phyloP scores from a whole-genome alignment of 1,140 invertebrate genomes.

The Aphelinus atriplicis region DNA sequence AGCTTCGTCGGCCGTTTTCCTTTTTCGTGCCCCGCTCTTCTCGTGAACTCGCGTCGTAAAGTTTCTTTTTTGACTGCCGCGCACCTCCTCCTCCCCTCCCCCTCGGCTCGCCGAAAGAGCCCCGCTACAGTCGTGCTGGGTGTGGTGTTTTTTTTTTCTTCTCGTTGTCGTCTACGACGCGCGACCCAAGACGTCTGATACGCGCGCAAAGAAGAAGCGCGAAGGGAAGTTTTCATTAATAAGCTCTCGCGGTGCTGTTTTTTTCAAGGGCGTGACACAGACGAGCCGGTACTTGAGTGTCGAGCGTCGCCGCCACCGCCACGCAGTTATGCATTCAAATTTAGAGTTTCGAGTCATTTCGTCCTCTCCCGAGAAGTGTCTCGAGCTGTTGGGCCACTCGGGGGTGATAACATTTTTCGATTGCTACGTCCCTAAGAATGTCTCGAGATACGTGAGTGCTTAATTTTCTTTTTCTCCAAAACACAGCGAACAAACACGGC shows the following conservation, averaged over 20 bases:
- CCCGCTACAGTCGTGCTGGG: too few species aligned
- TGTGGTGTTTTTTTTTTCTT: background rate
- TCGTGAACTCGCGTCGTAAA: too few species aligned
- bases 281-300: background rate
- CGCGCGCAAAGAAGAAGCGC: background rate
- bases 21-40: background rate
- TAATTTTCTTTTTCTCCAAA: too few species aligned
- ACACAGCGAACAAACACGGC: too few species aligned
- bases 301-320: too few species aligned
- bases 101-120: background rate
- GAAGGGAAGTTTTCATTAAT: constrained; percentile 19
- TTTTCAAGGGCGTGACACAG: background rate
- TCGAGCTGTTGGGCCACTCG: too few species aligned
- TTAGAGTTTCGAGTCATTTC: too few species aligned
- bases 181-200: too few species aligned
- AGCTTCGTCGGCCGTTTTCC: background rate
- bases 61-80: background rate
- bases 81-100: background rate
- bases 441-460: too few species aligned
- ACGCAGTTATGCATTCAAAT: too few species aligned
- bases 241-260: background rate
- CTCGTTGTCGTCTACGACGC: background rate
- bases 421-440: too few species aligned
- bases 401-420: background rate
- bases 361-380: too few species aligned